Evolutionary conservation across 2,888 invertebrate genomes (phyloP), one percentile per base, ranked within the genome.

Genomic region (Hyposoter dolosus): DNA sequence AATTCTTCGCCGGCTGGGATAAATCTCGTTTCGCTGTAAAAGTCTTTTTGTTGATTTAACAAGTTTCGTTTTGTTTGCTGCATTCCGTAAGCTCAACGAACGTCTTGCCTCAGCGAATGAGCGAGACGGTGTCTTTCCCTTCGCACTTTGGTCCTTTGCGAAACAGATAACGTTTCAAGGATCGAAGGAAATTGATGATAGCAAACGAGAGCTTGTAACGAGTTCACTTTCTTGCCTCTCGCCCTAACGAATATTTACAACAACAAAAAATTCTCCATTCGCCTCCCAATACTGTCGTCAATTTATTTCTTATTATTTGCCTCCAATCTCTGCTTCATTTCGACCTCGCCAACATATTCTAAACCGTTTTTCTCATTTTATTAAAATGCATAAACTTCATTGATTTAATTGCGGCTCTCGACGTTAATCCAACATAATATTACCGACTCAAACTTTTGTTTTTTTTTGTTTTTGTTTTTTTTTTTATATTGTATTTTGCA

Each of bases 391-490:
- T 28, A 0, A 32, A 32, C 47, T 32, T 17, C 28, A 32, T 17
- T 69, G 17, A 69, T 69, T 69, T 4, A 47, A 32, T 45, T n/a
- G 28, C 12, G 10, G 28, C 47, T 28, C 47, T 47, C 43, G n/a
- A 69, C 47, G 17, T 69, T 32, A 43, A 69, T 47, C 47, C 45
- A 32, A 28, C 10, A 28, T 17, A 47, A 69, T 47, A 69, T 69
- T 28, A 28, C 47, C 47, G 17, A 28, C 60, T 60, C 3, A 60
- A 60, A 12, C 17, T 50, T 50, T 50, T 17, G 5, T 23, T 10
- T 69, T 15, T 5, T 5, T 17, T 28, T 7, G 5, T 7, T 63
- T 32, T n/a, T n/a, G n/a, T 69, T 45, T 15, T 5, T 17, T 28
- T 7, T 15, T 7, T 63, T 32, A 35, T 0, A 28, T 10, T 69